phyloP scores from a whole-genome alignment of 2,113 vertebrate species.

The Paracanthobrama guichenoti region DNA sequence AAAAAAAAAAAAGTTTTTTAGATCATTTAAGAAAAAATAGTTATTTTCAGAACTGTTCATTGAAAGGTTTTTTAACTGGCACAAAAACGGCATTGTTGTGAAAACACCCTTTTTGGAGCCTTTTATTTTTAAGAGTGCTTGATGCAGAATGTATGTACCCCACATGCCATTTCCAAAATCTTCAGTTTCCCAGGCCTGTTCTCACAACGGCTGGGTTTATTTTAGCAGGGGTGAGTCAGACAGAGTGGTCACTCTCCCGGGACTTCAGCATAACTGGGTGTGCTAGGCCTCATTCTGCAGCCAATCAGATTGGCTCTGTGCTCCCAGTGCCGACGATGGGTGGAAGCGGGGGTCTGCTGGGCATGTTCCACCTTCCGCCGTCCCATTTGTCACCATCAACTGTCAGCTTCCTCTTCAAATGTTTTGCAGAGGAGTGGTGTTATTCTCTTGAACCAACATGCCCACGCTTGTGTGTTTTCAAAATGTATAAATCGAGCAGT shows the following conservation, averaged over 20 bases:
- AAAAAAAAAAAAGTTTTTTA: too few relatives aligned
- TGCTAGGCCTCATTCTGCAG: slow-evolving; percentile 41
- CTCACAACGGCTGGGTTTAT: slow-evolving; percentile 81
- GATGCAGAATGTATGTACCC: slow-evolving; percentile 35
- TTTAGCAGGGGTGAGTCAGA: slow-evolving; percentile 78
- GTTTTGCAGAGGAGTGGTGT: slow-evolving; percentile 36
- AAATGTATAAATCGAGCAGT: slow-evolving; percentile 67
- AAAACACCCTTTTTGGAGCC: not conserved
- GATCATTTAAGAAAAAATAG: too few relatives aligned
- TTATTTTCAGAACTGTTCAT: too few relatives aligned
- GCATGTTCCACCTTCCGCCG: slow-evolving; percentile 7
- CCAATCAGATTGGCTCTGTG: slow-evolving; percentile 11
- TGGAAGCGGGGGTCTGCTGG: not conserved
- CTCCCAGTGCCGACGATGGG: not conserved
- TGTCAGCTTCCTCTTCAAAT: slow-evolving; percentile 37
- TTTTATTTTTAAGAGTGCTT: not conserved
- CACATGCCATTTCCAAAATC: slow-evolving; percentile 66
- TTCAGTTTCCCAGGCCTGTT: slow-evolving; percentile 80
- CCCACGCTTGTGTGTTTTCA: slow-evolving; percentile 65
- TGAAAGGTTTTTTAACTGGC: too few relatives aligned
- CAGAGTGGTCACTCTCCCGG: slow-evolving; percentile 68
- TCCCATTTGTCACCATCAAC: slow-evolving; percentile 54
- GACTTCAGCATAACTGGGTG: slow-evolving; percentile 64
- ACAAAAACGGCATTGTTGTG: too few relatives aligned
- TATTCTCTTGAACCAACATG: slow-evolving; percentile 60